Conservation (phyloP, 37 sponge, comb jelly and placozoan genomes). For the Diacarnus erythraeanus region DNA sequence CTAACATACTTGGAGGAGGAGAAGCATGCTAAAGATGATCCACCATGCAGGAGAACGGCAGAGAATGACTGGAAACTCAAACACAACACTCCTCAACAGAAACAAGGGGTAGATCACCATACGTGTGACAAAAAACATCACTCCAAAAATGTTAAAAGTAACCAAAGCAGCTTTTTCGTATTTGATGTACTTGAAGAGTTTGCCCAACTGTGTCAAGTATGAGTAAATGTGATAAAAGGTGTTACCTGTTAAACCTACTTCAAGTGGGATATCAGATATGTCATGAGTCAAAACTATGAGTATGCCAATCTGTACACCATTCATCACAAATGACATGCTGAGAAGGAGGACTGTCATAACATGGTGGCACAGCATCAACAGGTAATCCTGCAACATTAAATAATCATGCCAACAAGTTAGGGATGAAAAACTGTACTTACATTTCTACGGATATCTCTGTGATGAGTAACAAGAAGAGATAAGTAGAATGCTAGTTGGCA, state of each 20-base stretch:
- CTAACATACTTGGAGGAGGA: background rate
- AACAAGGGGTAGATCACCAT: constrained; percentile 19
- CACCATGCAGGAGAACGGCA: constrained; percentile 8
- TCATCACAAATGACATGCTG: constrained; percentile 17
- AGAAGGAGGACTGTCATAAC: constrained; percentile 11
- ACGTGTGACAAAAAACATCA: constrained; percentile 25
- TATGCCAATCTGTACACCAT: constrained; percentile 28
- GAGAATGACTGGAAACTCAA: constrained; percentile 8
- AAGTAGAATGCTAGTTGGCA: constrained; percentile 32
- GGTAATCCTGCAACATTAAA: constrained; percentile 15
- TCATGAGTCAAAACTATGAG: constrained; percentile 53
- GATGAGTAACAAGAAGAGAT: constrained; percentile 15
- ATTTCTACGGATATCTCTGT: constrained; percentile 12
- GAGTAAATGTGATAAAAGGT: no score
- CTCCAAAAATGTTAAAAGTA: constrained; percentile 11
- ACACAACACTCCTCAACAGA: constrained; percentile 12
- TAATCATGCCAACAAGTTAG: no score
- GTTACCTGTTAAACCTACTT: constrained; percentile 40
- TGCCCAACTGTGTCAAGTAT: constrained; percentile 10
- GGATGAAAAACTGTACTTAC: background rate
- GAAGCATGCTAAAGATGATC: constrained; percentile 3
- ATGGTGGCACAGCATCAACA: constrained; percentile 18
- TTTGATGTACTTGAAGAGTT: constrained; percentile 18
- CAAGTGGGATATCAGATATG: constrained; percentile 49
- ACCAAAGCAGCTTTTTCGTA: background rate